Evolutionary conservation across 2,888 invertebrate species (phyloP), one percentile per base, ranked within the genome.

Genomic region (Palloptera scutellata): DNA sequence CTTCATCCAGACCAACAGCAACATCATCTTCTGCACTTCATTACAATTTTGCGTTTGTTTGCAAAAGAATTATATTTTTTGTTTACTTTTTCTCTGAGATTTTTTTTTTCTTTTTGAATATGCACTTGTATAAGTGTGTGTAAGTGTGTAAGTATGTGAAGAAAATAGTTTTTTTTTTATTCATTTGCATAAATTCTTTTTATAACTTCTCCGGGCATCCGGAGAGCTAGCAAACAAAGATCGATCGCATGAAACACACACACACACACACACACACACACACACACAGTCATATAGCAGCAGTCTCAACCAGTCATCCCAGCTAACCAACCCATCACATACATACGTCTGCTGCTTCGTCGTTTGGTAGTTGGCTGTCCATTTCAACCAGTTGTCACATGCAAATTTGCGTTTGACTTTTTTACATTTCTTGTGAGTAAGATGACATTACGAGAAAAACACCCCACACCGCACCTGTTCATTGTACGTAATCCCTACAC

Each of bases 391-490:
- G 53, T 53, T 53, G 53, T 53, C 11, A n/a, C n/a, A 53, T n/a
- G 53, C 53, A n/a, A 53, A 53, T 53, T 53, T 53, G 53, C 53
- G 53, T 17, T 53, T 17, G 53, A 15, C 20, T 53, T 53, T 19
- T 53, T 8, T 53, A 11, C 15, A 12, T 48, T 15, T 48, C 15
- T 15, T 8, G n/a, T n/a, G 48, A 15, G 3, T 48, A n/a, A n/a
- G 8, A 48, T 5, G 8, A 48, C 1, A 15, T 3, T 3, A 48
- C 2, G 3, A 30, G 6, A 30, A 30, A 30, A 4, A 30, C 30
- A 30, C 30, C 30, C 30, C 30, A 30, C 30, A 30, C 30, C 6
- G 30, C 30, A 30, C 30, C 6, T 30, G 30, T 6, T 30, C 30
- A 6, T 30, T 30, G 30, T 30, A 4, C 30, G 30, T 6, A 30